Evolutionary conservation across 2,113 vertebrate species (phyloP), one percentile per base, ranked within the genome.

Genomic region (Rhabdornis inornatus): DNA sequence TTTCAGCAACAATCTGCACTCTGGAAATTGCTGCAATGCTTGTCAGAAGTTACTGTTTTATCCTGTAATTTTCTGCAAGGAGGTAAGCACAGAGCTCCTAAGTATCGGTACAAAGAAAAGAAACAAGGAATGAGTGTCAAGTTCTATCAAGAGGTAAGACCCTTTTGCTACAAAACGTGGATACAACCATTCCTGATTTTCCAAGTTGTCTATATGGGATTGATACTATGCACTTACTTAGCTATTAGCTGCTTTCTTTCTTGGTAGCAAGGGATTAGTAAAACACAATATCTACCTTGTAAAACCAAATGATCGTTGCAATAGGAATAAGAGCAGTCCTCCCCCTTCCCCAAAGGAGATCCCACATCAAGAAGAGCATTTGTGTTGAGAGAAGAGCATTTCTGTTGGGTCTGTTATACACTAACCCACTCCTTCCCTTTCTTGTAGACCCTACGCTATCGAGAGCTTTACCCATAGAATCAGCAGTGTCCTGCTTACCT

Each of bases 301-400:
- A 80, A 92, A 69, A 70, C 13, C 0, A 4, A 82, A 61, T 0
- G 10, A 52, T 39, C 71, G n/a, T 52, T 65, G 49, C 56, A 78
- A 11, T 8, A 72, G 56, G 25, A 87, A 9, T 56, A 31, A 59
- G 40, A 77, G 31, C 60, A 75, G 31, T 83, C 24, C 23, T 90
- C 17, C 30, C 10, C 15, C 13, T 53, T 92, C 23, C 50, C 28
- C 45, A 7, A 8, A 76, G 66, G 30, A 77, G 75, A 82, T 50
- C 35, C 52, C 44, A 12, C 42, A 47, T 68, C 0, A 0, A 70
- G 65, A 81, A 71, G 49, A 17, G 22, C 0, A 0, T 68, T 77
- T 60, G 3, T 60, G 14, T 52, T 52, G 53, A 15, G 39, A 77
- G 44, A 68, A 69, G 55, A 61, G 19, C 15, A 28, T 80, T 92